Conservation (phyloP, 2,888 invertebrate genomes). For the Antitype chi region DNA sequence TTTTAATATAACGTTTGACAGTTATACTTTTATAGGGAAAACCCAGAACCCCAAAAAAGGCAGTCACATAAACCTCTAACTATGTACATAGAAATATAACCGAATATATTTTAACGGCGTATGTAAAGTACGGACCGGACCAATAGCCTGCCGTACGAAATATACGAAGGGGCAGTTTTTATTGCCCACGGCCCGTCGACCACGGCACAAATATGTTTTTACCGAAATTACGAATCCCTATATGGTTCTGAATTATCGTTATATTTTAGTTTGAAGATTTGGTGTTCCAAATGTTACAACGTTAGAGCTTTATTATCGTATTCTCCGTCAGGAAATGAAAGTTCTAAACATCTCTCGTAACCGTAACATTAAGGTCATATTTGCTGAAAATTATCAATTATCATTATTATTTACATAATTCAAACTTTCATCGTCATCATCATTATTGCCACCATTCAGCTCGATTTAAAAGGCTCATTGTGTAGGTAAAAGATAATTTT, state of each 20-base stretch:
- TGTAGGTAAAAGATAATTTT: too few relatives aligned
- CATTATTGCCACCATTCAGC: too few relatives aligned
- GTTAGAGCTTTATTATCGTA: slow-evolving; percentile 21
- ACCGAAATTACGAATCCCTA: slow-evolving; percentile 65
- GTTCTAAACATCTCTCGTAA: neutral
- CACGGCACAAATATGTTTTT: slow-evolving; percentile 71
- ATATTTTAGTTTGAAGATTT: slow-evolving; percentile 50
- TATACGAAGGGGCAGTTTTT: slow-evolving; percentile 70
- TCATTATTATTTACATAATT: neutral
- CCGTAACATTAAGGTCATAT: neutral
- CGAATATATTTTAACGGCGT: slow-evolving; percentile 58
- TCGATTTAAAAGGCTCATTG: too few relatives aligned
- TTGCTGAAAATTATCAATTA: neutral
- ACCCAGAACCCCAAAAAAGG: slow-evolving; percentile 22
- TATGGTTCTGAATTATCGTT: slow-evolving; percentile 46
- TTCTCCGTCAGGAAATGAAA: neutral
- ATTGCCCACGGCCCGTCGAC: slow-evolving; percentile 66
- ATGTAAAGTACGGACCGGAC: slow-evolving; percentile 65
- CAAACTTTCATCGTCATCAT: neutral
- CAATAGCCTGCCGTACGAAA: slow-evolving; percentile 54
- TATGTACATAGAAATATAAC: slow-evolving; percentile 37
- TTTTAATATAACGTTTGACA: slow-evolving; percentile 21
- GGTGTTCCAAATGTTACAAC: neutral
- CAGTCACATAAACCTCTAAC: slow-evolving; percentile 24
- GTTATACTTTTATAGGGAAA: slow-evolving; percentile 31